A percentile compares a stretch with the other conserved stretches of the same genome.
Conservation (phyloP, 2,113 vertebrate species). For the Anarhynchus alexandrinus region DNA sequence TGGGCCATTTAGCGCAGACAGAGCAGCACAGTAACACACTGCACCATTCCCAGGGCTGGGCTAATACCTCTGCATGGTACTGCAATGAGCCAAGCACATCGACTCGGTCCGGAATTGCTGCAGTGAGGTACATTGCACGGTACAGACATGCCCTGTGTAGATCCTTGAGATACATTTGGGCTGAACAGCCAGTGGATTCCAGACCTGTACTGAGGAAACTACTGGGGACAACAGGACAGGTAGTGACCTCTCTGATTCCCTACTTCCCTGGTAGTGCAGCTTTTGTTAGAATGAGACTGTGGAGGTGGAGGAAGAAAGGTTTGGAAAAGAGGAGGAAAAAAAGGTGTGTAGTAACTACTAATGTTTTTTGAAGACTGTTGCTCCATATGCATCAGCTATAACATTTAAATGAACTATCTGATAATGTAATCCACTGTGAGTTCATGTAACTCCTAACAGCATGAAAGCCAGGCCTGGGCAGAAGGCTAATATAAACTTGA, state of each 20-base stretch:
- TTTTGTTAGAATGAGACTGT: background rate
- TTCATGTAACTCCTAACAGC: background rate
- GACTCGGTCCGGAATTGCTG: background rate
- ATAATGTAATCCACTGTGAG: background rate
- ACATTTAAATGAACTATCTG: background rate
- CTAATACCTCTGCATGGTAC: background rate
- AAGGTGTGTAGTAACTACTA: background rate
- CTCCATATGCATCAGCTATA: background rate
- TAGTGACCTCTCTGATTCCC: background rate
- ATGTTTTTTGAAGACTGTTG: background rate
- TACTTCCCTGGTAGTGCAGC: background rate
- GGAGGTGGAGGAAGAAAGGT: background rate
- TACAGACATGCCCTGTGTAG: background rate
- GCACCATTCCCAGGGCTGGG: background rate
- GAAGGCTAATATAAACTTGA: background rate
- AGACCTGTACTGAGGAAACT: background rate
- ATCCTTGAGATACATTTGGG: background rate
- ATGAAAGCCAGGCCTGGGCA: background rate
- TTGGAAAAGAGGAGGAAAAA: background rate
- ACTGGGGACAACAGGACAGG: background rate
- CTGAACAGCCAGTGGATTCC: background rate
- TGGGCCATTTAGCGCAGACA: fast-evolving
- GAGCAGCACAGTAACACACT: background rate
- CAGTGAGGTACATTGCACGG: background rate
- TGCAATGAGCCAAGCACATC: background rate